Evolutionary conservation across 1,140 invertebrate genomes (phyloP), one percentile per base, ranked within the genome.

Genomic region (Samia ricini): DNA sequence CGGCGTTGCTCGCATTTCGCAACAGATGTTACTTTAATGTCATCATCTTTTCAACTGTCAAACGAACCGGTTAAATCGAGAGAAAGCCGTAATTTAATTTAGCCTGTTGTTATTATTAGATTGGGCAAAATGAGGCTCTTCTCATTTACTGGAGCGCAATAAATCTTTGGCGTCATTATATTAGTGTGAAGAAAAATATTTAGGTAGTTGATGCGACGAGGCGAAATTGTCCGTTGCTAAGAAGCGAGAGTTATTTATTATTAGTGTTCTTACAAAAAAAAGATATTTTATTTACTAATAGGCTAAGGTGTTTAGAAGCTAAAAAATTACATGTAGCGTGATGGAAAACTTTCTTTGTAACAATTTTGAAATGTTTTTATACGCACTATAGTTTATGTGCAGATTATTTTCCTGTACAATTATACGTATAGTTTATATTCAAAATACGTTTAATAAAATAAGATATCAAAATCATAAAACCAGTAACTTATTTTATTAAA

Each of bases 121-220:
- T 55, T 57, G 26, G 29, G 56, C 21, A 57, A 57, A 36, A 18
- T 24, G 36, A 60, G 57, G 33, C 57, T 71, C 64, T 54, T 26
- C 62, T 72, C 68, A 74, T 76, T 76, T 70, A 69, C 61, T 66
- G 60, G 64, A 72, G 60, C 24, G 70, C 64, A 71, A 75, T 78
- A 80, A 76, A 76, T 79, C 74, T 68, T 63, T 70, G 55, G 54
- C 64, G 66, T 72, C 76, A 77, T 79, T 75, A 79, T 60, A 59
- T 52, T 8, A 22, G 51, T 15, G 56, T 58, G 63, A 72, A 63
- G 66, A 68, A 67, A 33, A 51, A 68, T 68, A 72, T 64, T 29
- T 23, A 4, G 23, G n/a, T 48, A 50, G n/a, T n/a, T n/a, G 63
- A 68, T 51, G 64, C 60, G 61, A 65, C 60, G 63, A 23, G n/a